phyloP scores from a whole-genome alignment of 92 coral and sea anemone genomes.

The Umimayanthus chanpuru region DNA sequence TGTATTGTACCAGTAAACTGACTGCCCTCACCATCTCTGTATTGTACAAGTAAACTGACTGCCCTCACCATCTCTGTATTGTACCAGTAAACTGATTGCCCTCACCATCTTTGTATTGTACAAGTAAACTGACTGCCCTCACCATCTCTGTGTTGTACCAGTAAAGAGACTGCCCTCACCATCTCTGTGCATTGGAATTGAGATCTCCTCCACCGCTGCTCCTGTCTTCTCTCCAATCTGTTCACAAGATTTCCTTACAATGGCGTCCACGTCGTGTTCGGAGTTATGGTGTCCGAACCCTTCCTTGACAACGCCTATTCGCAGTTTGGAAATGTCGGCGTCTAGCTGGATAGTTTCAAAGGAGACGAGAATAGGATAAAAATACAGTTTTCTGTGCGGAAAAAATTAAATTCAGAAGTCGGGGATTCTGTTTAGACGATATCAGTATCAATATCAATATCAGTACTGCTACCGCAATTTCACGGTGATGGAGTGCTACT shows the following conservation, averaged over 20 bases:
- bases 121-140: not conserved
- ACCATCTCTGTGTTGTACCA: too few species aligned
- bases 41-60: too few species aligned
- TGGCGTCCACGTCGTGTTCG: constrained; percentile 66
- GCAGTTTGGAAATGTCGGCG: constrained; percentile 60
- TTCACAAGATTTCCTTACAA: constrained; percentile 60
- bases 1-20: too few species aligned
- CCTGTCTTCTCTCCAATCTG: constrained; percentile 50
- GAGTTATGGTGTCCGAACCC: constrained; percentile 62
- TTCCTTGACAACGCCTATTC: constrained; percentile 69
- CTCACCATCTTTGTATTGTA: not conserved
- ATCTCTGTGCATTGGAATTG: constrained; percentile 68
- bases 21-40: not conserved
- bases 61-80: not conserved
- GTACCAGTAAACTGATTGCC: too few species aligned
- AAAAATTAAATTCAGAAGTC: too few species aligned
- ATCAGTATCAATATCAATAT: too few species aligned
- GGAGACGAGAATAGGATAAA: too few species aligned
- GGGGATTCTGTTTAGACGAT: too few species aligned
- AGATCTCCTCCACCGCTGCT: constrained; percentile 61
- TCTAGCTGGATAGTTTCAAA: constrained; percentile 52
- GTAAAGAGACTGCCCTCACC: constrained; percentile 32
- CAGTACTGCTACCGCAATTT: too few species aligned
- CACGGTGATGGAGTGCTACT: too few species aligned
- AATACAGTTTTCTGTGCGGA: too few species aligned